A percentile compares a stretch with the other conserved stretches of the same genome.
Evolutionary conservation across 2,113 vertebrate species (phyloP).

Genomic region (Anoplopoma fimbria): DNA sequence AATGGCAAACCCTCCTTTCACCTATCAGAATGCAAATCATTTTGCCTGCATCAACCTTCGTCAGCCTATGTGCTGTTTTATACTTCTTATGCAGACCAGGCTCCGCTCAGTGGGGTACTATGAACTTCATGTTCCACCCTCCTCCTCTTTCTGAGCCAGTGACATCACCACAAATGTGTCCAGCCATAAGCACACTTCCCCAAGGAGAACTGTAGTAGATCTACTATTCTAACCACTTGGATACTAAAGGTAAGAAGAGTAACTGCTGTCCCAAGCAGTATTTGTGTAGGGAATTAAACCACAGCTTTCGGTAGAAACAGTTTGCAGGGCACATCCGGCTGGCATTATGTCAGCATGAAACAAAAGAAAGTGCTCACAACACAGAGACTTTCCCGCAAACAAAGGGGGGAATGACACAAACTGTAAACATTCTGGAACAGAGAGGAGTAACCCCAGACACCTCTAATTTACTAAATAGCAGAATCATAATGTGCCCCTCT

Average conservation of each 20-base stretch:
- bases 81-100: constrained; percentile 24
- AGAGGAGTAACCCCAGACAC: neutral
- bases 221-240: constrained; percentile 48
- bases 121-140: constrained; percentile 53
- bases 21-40: constrained; percentile 25
- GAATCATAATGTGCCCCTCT: constrained; percentile 38
- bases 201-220: constrained; percentile 63
- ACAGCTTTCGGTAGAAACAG: neutral
- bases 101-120: constrained; percentile 20
- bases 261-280: constrained; percentile 14
- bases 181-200: constrained; percentile 63
- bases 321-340: constrained; percentile 29
- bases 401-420: neutral
- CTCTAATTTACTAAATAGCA: constrained; percentile 34
- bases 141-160: constrained; percentile 50
- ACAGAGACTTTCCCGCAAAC: neutral
- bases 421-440: constrained; percentile 2
- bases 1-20: neutral
- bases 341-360: constrained; percentile 40
- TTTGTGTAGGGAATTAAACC: constrained; percentile 27
- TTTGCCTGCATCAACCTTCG: constrained; percentile 18
- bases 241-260: constrained; percentile 25
- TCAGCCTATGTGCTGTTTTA: constrained; percentile 6
- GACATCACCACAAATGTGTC: constrained; percentile 68
- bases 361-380: constrained; percentile 27